phyloP scores from a whole-genome alignment of 2,797 vertebrate genomes.

The Arnoldichthys spilopterus region DNA sequence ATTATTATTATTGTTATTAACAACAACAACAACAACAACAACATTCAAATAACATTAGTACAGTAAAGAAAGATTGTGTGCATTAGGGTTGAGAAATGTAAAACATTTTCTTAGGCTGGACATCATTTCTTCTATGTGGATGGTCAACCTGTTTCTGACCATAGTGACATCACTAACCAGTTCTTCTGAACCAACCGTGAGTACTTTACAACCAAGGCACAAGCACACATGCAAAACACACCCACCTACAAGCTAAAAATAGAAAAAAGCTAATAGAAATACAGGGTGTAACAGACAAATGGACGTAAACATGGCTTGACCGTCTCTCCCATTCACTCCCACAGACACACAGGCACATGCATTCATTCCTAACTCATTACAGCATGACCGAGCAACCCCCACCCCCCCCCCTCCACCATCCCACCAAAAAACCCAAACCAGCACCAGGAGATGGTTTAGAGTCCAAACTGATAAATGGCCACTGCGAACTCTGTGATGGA shows the following conservation, averaged over 20 bases:
- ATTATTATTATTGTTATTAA: no score
- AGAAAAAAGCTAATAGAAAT: slow-evolving; percentile 28
- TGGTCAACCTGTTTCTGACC: background rate
- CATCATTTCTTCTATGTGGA: background rate
- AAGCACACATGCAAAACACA: background rate
- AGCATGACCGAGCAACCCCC: slow-evolving; percentile 52
- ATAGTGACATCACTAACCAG: no score
- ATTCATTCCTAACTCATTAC: slow-evolving; percentile 62
- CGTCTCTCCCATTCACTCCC: background rate
- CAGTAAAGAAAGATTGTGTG: slow-evolving; percentile 93
- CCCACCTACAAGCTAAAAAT: slow-evolving; percentile 1
- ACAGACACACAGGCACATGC: slow-evolving; percentile 15
- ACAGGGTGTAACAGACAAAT: background rate
- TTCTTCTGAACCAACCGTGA: background rate
- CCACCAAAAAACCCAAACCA: no score
- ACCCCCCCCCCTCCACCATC: background rate
- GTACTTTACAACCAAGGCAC: background rate
- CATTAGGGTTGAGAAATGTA: no score
- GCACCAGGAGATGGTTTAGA: slow-evolving; percentile 32
- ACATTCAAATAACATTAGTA: no score
- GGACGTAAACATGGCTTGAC: slow-evolving; percentile 18
- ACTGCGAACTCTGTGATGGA: slow-evolving; percentile 53
- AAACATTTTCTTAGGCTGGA: no score
- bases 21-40: no score
- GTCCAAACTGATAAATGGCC: slow-evolving; percentile 62